Evolutionary conservation across 2,888 invertebrate genomes (phyloP).

Genomic region (Camptogramma bilineatum): DNA sequence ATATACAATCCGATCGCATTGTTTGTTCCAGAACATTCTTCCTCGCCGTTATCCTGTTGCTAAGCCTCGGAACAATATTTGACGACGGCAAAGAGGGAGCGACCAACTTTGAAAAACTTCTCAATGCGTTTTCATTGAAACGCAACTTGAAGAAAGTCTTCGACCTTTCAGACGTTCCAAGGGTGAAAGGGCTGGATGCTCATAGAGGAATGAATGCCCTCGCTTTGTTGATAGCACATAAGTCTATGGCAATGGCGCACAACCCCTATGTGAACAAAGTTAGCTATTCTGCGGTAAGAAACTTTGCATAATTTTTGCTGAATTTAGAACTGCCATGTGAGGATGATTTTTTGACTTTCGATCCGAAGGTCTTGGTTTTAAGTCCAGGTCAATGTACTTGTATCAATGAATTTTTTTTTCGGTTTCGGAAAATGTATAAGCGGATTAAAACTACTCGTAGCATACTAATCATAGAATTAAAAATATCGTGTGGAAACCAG

Average conservation of each 20-base stretch:
- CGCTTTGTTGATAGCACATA: constrained; percentile 83
- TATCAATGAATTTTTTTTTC: no score
- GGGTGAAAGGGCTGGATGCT: constrained; percentile 82
- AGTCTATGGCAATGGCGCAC: constrained; percentile 86
- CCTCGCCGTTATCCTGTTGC: constrained; percentile 68
- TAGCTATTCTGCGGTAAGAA: constrained; percentile 78
- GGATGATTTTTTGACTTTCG: no score
- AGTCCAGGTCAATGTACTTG: no score
- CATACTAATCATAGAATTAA: no score
- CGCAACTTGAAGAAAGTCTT: constrained; percentile 77
- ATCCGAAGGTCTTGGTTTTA: no score
- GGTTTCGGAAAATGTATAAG: no score
- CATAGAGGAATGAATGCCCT: constrained; percentile 83
- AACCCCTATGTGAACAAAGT: constrained; percentile 86
- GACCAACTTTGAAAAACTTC: constrained; percentile 79
- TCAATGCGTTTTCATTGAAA: constrained; percentile 81
- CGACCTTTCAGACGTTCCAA: constrained; percentile 68
- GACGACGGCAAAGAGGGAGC: constrained; percentile 75
- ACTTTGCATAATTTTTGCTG: background rate
- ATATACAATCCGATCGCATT: constrained; percentile 8
- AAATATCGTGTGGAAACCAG: no score
- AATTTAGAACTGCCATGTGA: no score
- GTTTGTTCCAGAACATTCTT: constrained; percentile 74
- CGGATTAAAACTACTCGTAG: no score
- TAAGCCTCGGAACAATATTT: constrained; percentile 73